Evolutionary conservation across 1,140 invertebrate species (phyloP).

Genomic region (Procambarus virginalis): DNA sequence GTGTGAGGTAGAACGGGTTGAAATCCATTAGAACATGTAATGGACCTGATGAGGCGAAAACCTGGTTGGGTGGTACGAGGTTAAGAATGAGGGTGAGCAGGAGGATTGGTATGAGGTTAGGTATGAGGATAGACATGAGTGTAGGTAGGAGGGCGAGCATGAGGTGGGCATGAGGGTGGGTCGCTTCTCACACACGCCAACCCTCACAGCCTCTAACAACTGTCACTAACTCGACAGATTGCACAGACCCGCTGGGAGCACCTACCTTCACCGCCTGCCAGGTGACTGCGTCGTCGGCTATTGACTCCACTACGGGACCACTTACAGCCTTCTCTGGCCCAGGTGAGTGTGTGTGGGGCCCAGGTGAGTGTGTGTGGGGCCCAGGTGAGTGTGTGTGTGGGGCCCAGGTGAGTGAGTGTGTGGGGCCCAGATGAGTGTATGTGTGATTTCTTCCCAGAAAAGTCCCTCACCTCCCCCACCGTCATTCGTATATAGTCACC

Average conservation of each 20-base stretch:
- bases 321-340: constrained; percentile 19
- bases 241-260: constrained; percentile 8
- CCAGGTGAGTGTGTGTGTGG: constrained; percentile 23
- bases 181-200: not conserved
- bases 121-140: not conserved
- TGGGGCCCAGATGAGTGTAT: not conserved
- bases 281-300: constrained; percentile 50
- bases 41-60: not conserved
- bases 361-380: not conserved
- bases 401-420: constrained; percentile 20
- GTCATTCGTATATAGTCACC: no score
- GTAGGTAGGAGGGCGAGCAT: constrained; percentile 7
- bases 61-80: no score
- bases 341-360: not conserved
- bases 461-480: not conserved
- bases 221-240: constrained; percentile 15
- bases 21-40: not conserved
- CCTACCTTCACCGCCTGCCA: constrained; percentile 28
- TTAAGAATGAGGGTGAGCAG: no score
- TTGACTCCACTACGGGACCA: constrained; percentile 13
- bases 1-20: not conserved
- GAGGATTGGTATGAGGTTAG: no score
- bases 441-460: not conserved
- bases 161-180: not conserved
- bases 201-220: not conserved